Conservation (phyloP, 1,140 invertebrate species). For the Bradynema listronoti region DNA sequence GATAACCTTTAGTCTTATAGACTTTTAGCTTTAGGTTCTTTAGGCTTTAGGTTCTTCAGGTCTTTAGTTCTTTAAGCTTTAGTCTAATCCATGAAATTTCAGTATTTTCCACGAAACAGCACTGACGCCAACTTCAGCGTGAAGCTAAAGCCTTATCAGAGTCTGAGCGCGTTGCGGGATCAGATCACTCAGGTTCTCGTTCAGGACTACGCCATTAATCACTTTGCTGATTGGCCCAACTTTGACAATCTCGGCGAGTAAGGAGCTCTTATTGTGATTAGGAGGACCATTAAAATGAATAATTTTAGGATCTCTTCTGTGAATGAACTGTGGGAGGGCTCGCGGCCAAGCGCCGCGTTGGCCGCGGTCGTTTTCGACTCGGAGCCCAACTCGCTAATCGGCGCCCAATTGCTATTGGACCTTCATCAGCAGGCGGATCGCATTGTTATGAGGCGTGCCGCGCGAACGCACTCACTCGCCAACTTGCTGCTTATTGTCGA, state of each 20-base stretch:
- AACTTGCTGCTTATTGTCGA: slow-evolving; percentile 43
- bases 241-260: slow-evolving; percentile 49
- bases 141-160: slow-evolving; percentile 46
- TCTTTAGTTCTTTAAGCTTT: slow-evolving; percentile 4
- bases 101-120: slow-evolving; percentile 56
- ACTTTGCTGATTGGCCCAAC: slow-evolving; percentile 52
- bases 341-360: slow-evolving; percentile 17
- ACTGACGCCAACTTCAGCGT: slow-evolving; percentile 29
- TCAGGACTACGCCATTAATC: slow-evolving; percentile 46
- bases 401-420: slow-evolving; percentile 45
- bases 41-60: slow-evolving; percentile 30
- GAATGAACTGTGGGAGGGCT: slow-evolving; percentile 49
- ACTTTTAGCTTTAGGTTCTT: slow-evolving; percentile 30
- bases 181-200: slow-evolving; percentile 49
- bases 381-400: slow-evolving; percentile 28
- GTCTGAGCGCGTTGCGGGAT: slow-evolving; percentile 51
- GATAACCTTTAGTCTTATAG: slow-evolving; percentile 10
- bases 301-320: slow-evolving; percentile 41
- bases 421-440: slow-evolving; percentile 35
- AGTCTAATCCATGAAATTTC: slow-evolving; percentile 11
- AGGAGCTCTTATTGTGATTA: slow-evolving; percentile 24
- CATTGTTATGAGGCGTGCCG: slow-evolving; percentile 40
- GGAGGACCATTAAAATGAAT: too few relatives aligned
- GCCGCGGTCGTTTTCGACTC: slow-evolving; percentile 52
- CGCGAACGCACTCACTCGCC: slow-evolving; percentile 42